These are phyloP conservation scores for Bruchidius siliquastri DNA, from an alignment of 2,888 invertebrate genomes.

Conservation along the genomic window DNA sequence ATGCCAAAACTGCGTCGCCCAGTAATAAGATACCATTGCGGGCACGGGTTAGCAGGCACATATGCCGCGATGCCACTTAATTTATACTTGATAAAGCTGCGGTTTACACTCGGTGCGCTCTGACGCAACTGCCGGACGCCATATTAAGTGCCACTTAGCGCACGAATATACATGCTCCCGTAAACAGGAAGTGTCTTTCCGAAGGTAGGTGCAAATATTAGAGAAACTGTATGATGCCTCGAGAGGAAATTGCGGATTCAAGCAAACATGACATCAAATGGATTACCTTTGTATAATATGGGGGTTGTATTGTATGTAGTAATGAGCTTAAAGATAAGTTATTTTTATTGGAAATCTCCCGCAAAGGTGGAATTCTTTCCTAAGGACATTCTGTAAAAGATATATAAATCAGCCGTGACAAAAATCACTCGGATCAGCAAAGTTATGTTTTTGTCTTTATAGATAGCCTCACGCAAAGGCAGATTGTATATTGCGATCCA, in stretches of 20 bases:
- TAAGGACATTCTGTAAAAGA: too few species aligned
- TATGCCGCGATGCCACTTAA: neutral
- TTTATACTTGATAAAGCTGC: neutral
- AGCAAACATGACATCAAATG: neutral
- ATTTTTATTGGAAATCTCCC: too few species aligned
- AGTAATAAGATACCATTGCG: neutral
- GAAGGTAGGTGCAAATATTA: neutral
- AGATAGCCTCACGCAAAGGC: too few species aligned
- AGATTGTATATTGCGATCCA: too few species aligned
- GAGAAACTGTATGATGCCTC: neutral
- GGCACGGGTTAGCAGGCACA: neutral
- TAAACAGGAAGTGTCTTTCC: neutral
- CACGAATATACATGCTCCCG: neutral
- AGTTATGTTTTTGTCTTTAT: too few species aligned
- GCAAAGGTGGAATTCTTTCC: too few species aligned
- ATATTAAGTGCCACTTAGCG: neutral
- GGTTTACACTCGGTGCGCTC: neutral
- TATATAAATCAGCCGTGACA: too few species aligned
- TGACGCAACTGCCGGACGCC: neutral
- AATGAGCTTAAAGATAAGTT: too few species aligned
- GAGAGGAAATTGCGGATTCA: neutral
- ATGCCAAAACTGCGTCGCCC: neutral
- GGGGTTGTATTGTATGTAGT: too few species aligned
- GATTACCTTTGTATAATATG: neutral
- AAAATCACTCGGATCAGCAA: too few species aligned